phyloP scores from a whole-genome alignment of 92 coral and sea anemone genomes.

The Blastomussa wellsi region DNA sequence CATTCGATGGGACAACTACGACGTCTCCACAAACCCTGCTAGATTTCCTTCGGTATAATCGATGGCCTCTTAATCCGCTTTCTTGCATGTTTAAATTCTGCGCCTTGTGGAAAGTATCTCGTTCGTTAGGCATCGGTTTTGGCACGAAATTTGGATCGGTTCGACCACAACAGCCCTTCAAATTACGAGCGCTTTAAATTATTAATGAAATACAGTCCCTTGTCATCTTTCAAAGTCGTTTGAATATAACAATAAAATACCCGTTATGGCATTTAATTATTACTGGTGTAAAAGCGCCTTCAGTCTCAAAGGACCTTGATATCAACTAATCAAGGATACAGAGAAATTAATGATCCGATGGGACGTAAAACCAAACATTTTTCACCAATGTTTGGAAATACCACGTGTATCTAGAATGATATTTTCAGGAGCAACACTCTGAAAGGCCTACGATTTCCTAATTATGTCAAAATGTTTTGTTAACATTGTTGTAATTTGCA shows the following conservation, averaged over 20 bases:
- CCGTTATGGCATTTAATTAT: conserved; percentile 29
- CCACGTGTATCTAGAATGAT: background rate
- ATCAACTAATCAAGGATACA: conserved; percentile 6
- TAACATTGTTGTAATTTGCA: conserved; percentile 2
- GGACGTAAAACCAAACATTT: background rate
- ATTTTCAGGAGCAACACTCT: background rate
- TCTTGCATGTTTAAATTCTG: conserved; percentile 3
- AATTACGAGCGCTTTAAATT: conserved; percentile 29
- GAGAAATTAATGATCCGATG: background rate
- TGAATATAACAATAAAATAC: conserved; percentile 32
- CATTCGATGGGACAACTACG: conserved; percentile 58
- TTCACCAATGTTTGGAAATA: background rate
- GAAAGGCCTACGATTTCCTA: background rate
- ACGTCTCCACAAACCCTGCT: conserved; percentile 75
- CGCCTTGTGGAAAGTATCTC: background rate
- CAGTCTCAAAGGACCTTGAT: background rate
- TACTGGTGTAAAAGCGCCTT: conserved; percentile 3
- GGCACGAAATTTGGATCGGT: conserved; percentile 20
- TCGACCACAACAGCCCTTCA: conserved; percentile 26
- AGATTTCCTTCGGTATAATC: conserved; percentile 16
- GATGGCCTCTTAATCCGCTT: conserved; percentile 8
- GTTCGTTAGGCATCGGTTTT: conserved; percentile 11
- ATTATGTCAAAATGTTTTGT: conserved; percentile 12
- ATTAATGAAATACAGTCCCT: conserved; percentile 32
- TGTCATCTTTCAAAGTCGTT: conserved; percentile 13